Conservation (phyloP, 2,113 vertebrate species). For the Ploceus nigricollis region DNA sequence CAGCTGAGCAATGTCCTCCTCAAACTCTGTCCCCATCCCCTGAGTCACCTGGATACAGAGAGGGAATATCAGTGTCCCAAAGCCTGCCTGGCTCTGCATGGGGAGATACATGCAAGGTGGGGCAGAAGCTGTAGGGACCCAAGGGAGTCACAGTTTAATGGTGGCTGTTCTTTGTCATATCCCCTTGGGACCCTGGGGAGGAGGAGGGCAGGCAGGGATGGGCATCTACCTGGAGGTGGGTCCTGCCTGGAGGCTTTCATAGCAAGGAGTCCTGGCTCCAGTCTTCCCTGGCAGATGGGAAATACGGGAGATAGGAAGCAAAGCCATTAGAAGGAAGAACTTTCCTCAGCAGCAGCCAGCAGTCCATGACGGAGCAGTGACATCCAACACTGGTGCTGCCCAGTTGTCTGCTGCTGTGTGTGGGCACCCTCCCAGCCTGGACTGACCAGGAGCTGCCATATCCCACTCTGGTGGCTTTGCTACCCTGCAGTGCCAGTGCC, state of each 20-base stretch:
- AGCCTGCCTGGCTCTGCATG: accelerated
- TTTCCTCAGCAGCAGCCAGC: slow-evolving; percentile 10
- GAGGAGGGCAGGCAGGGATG: background rate
- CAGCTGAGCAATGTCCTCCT: background rate
- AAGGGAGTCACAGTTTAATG: background rate
- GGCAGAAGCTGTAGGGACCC: background rate
- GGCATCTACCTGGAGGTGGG: background rate
- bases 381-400: background rate
- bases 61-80: background rate
- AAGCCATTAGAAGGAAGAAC: background rate
- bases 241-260: background rate
- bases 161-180: background rate
- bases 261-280: background rate
- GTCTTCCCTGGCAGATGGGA: background rate
- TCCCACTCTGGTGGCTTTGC: background rate
- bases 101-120: background rate
- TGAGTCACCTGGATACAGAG: background rate
- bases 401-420: background rate
- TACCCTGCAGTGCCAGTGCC: background rate
- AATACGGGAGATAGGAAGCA: background rate
- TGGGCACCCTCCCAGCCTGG: background rate
- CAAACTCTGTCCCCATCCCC: background rate
- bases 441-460: background rate
- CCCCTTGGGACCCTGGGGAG: background rate
- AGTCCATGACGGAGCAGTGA: background rate